Conservation (phyloP, 2,888 invertebrate genomes). For the Stenotaenia linearis region DNA sequence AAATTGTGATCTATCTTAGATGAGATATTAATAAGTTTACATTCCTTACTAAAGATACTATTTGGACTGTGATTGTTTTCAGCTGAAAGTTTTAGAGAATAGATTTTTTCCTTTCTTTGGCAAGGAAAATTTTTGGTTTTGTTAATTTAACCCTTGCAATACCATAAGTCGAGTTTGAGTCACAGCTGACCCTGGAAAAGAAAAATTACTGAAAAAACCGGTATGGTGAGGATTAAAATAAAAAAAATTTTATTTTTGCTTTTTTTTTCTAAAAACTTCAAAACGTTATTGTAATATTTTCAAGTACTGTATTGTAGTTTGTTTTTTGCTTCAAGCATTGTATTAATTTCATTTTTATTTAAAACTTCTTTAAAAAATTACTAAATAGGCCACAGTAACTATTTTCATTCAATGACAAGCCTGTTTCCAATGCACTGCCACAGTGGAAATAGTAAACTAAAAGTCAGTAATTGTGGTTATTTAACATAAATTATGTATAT, state of each 20-base stretch:
- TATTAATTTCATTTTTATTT: no score
- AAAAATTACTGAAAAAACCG: background rate
- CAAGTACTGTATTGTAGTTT: no score
- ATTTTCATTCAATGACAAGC: no score
- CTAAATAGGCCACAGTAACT: no score
- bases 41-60: background rate
- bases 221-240: background rate
- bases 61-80: conserved; percentile 12
- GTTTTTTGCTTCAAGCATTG: no score
- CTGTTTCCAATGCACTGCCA: no score
- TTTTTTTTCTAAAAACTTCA: no score
- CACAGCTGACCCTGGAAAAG: background rate
- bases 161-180: background rate
- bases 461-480: no score
- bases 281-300: no score
- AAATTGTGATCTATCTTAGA: background rate
- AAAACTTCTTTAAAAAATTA: no score
- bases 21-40: background rate
- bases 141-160: background rate
- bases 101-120: background rate
- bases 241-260: no score
- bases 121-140: background rate
- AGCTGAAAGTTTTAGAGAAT: background rate
- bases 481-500: background rate
- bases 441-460: no score